phyloP scores from a whole-genome alignment of 2,797 vertebrate species.

The Rhabdophis nuchalis region DNA sequence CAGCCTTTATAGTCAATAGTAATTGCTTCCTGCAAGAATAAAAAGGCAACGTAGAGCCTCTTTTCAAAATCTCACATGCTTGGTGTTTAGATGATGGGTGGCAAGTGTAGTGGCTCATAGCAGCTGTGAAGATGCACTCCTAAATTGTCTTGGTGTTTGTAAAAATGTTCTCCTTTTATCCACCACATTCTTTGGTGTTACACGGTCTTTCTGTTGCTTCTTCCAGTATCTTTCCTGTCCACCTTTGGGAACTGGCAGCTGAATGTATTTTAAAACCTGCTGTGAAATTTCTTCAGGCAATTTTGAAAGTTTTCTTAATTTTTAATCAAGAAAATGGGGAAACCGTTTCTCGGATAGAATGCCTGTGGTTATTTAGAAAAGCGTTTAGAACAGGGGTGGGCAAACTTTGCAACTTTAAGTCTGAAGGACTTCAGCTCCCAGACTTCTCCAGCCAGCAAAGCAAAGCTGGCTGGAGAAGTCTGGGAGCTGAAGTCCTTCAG shows the following conservation, averaged over 20 bases:
- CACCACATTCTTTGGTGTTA: too few relatives aligned
- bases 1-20: not conserved
- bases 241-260: not conserved
- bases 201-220: not conserved
- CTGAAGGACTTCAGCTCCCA: too few relatives aligned
- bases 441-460: too few relatives aligned
- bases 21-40: not conserved
- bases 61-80: too few relatives aligned
- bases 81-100: not conserved
- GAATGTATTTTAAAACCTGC: conserved; percentile 24
- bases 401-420: too few relatives aligned
- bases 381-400: too few relatives aligned
- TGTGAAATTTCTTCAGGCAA: conserved; percentile 7
- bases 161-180: too few relatives aligned
- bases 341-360: not conserved
- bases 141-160: not conserved
- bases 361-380: not conserved
- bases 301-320: not conserved
- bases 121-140: not conserved
- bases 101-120: not conserved
- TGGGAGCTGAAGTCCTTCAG: too few relatives aligned
- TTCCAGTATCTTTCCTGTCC: not conserved
- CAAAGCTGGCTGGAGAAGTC: too few relatives aligned
- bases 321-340: not conserved
- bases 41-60: too few relatives aligned